Evolutionary conservation across 2,888 invertebrate genomes (phyloP), one percentile per base, ranked within the genome.

Genomic region (Masnerella sp.): DNA sequence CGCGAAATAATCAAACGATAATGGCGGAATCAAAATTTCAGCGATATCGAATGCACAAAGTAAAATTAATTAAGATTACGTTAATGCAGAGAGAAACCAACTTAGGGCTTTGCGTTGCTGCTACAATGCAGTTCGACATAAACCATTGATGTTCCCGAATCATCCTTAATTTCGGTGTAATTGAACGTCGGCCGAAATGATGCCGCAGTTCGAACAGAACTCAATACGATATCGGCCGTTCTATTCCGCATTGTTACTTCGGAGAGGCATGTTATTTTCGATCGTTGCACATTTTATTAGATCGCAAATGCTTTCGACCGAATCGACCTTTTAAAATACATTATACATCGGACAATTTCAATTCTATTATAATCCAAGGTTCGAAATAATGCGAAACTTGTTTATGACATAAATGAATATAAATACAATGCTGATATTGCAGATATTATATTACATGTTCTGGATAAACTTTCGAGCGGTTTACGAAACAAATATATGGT

Each of bases 91-190:
- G 36, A 12, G 7, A 14, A 12, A 2, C 12, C 12, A 45, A 45
- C 43, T 45, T 25, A 15, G 14, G 22, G 22, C 11, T 22, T 12
- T 14, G 36, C 22, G 14, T 12, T 34, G n/a, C n/a, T n/a, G n/a
- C 32, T 32, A n/a, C 36, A 51, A 14, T 22, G 5, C 15, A 18
- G 32, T 18, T 51, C 22, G 14, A 34, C 30, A 9, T 17, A 30
- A 54, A 42, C 42, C 54, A 18, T 42, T 40, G 36, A 11, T 30
- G 40, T 43, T 56, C 43, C 43, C 43, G 15, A 56, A 56, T 56
- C 43, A 56, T 32, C 32, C 43, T 56, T 56, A 56, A 56, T 56
- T 56, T 56, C 42, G 32, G n/a, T 20, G 32, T 25, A 58, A 58
- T 36, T 58, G 45, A 45, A 58, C 36, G 36, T 25, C 15, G 30